These are phyloP conservation scores for Volucella inflata DNA, from an alignment of 2,888 invertebrate genomes.

Conservation along the genomic window DNA sequence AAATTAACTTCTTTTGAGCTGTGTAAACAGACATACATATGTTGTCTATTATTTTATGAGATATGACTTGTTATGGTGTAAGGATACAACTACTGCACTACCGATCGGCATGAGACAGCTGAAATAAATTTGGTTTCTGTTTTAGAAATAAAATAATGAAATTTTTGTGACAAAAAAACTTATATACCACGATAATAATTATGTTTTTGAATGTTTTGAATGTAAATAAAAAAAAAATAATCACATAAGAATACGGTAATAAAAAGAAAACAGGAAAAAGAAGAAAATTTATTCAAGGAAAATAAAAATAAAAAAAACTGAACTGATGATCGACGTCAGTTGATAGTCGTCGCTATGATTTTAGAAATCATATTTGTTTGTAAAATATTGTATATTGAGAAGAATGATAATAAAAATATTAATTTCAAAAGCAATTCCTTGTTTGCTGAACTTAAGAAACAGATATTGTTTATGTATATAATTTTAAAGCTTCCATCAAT, in stretches of 20 bases:
- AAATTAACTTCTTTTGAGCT: constrained; percentile 45
- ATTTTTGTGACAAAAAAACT: constrained; percentile 39
- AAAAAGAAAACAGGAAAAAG: constrained; percentile 40
- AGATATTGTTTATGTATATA: constrained; percentile 6
- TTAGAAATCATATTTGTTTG: constrained; percentile 70
- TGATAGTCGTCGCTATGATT: constrained; percentile 43
- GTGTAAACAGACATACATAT: too few relatives aligned
- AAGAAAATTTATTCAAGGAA: constrained; percentile 38
- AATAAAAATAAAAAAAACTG: not conserved
- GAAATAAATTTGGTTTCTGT: constrained; percentile 51
- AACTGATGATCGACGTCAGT: constrained; percentile 20
- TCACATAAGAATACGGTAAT: constrained; percentile 60
- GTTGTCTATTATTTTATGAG: constrained; percentile 51
- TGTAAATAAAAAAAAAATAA: constrained; percentile 68
- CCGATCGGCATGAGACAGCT: constrained; percentile 22
- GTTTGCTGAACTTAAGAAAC: not conserved
- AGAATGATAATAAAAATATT: constrained; percentile 65
- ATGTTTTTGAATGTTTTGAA: constrained; percentile 59
- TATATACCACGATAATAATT: constrained; percentile 42
- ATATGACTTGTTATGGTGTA: constrained; percentile 54
- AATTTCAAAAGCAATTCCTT: constrained; percentile 42
- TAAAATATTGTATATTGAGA: constrained; percentile 74
- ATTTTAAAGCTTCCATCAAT: too few relatives aligned
- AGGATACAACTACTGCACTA: constrained; percentile 35
- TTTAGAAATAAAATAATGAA: constrained; percentile 20